Conservation (phyloP, 2,113 vertebrate genomes). For the Triplophysa tibetana region DNA sequence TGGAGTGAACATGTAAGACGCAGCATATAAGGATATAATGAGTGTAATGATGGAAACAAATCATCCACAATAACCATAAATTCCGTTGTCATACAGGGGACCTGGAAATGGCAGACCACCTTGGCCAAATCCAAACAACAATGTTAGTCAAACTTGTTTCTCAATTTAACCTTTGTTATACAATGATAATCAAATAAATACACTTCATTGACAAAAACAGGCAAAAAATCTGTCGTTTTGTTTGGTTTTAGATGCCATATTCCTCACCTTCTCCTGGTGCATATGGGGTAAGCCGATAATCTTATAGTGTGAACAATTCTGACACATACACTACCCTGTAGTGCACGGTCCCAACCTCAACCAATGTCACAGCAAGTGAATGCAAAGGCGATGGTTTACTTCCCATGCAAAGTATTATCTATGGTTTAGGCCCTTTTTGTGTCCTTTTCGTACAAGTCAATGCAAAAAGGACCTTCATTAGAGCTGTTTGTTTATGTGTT, state of each 20-base stretch:
- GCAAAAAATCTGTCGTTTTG: slow-evolving; percentile 53
- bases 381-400: no score
- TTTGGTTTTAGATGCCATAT: slow-evolving; percentile 88
- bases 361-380: no score
- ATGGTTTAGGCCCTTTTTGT: no score
- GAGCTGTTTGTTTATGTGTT: no score
- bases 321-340: not conserved
- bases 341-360: no score
- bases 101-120: slow-evolving; percentile 89
- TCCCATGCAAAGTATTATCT: no score
- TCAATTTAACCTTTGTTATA: not conserved
- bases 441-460: no score
- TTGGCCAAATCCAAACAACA: slow-evolving; percentile 98
- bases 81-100: slow-evolving; percentile 75
- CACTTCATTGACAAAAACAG: not conserved
- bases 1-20: slow-evolving; percentile 96
- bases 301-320: not conserved
- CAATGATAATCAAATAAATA: not conserved
- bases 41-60: not conserved
- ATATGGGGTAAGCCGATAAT: slow-evolving; percentile 86
- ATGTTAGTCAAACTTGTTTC: slow-evolving; percentile 77
- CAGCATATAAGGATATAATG: no score
- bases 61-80: not conserved
- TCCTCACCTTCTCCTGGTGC: slow-evolving; percentile 97
- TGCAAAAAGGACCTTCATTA: no score